A percentile compares a stretch with the other conserved stretches of the same genome.
phyloP scores from a whole-genome alignment of 30 jellyfish, hydroid and myxozoan species.

The Nemopilema nomurai region DNA sequence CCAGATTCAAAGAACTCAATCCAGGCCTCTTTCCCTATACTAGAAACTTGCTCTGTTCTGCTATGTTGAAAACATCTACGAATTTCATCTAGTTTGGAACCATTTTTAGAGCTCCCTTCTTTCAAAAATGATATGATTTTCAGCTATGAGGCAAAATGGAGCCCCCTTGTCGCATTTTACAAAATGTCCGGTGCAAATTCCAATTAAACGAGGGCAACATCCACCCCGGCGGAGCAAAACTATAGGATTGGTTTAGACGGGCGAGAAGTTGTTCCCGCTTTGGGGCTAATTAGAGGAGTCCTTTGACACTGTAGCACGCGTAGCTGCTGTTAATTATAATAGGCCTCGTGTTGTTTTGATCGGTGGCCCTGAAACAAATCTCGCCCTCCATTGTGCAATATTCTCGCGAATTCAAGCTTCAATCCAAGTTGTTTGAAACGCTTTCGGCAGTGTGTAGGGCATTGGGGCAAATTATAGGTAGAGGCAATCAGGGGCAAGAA shows the following conservation, averaged over 20 bases:
- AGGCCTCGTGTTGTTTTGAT: background rate
- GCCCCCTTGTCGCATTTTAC: background rate
- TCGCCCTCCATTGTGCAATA: background rate
- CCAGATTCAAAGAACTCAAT: no score
- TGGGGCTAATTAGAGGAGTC: background rate
- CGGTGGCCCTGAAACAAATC: background rate
- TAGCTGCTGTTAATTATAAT: background rate
- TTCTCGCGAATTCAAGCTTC: no score
- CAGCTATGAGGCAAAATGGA: background rate
- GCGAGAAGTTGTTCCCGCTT: background rate
- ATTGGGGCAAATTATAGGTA: no score
- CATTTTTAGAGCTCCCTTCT: background rate
- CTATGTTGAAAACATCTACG: no score
- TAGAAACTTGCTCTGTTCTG: no score
- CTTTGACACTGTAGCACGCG: background rate
- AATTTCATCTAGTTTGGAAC: no score
- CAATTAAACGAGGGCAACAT: no score
- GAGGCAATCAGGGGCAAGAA: no score
- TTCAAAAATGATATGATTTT: background rate
- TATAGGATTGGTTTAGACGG: background rate
- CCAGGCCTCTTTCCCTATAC: no score
- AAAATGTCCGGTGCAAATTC: no score
- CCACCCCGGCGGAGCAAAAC: background rate
- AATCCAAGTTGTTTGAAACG: no score
- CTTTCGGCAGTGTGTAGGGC: no score